These are phyloP conservation scores for Callipepla squamata DNA, from an alignment of 2,113 vertebrate genomes.

Conservation along the genomic window DNA sequence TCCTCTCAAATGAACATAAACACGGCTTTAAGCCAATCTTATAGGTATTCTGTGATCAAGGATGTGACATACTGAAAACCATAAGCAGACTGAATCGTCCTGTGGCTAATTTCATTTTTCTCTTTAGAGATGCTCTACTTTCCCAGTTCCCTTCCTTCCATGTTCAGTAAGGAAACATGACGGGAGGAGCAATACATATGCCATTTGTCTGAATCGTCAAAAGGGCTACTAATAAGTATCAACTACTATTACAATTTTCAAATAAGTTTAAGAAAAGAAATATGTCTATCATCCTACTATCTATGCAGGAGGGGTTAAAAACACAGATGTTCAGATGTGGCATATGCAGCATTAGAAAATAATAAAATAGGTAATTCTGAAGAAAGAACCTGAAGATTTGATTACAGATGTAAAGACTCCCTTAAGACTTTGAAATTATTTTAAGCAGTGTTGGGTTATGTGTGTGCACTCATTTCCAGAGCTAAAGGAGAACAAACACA, in stretches of 20 bases:
- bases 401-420: slow-evolving; percentile 40
- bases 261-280: not conserved
- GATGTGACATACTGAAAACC: not conserved
- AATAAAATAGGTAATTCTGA: slow-evolving; percentile 10
- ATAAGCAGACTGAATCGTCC: not conserved
- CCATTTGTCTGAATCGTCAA: not conserved
- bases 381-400: slow-evolving; percentile 15
- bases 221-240: not conserved
- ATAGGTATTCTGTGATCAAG: not conserved
- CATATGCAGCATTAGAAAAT: not conserved
- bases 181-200: rapidly evolving
- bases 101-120: not conserved
- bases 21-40: not conserved
- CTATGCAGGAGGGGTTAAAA: slow-evolving; percentile 1
- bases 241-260: not conserved
- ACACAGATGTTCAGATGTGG: not conserved
- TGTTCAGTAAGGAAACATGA: not conserved
- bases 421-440: not conserved
- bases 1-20: not conserved
- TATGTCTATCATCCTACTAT: not conserved
- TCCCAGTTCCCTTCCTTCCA: not conserved
- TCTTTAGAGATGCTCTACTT: not conserved
- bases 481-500: not conserved
- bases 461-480: not conserved
- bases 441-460: not conserved